phyloP scores from a whole-genome alignment of 2,888 invertebrate genomes.

The Lepidochrysops patricia region DNA sequence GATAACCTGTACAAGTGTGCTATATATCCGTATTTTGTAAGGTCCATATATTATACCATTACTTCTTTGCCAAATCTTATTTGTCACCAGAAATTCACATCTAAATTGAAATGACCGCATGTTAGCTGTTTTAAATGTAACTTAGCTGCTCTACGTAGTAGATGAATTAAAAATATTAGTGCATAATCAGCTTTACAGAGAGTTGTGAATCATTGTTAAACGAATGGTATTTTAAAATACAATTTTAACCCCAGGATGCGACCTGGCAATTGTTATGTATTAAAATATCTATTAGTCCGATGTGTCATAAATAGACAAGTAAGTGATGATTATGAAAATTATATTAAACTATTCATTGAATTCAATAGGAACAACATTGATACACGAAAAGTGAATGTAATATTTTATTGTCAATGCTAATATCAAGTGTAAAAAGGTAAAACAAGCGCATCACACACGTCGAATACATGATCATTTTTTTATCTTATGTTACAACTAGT shows the following conservation, averaged over 20 bases:
- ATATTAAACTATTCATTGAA: no score
- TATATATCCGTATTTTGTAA: neutral
- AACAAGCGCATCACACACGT: no score
- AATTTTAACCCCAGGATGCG: conserved; percentile 7
- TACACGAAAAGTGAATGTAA: neutral
- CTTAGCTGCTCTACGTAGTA: neutral
- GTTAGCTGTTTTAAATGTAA: no score
- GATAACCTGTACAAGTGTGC: neutral
- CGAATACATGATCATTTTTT: no score
- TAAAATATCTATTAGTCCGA: conserved; percentile 6
- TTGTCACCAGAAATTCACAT: neutral
- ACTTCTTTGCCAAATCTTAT: neutral
- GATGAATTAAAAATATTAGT: neutral
- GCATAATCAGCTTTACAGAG: neutral
- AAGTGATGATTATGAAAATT: conserved; percentile 3
- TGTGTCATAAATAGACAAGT: conserved; percentile 7
- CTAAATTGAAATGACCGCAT: no score
- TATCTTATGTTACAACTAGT: no score
- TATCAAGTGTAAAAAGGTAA: no score
- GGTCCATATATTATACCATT: neutral
- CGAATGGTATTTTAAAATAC: neutral
- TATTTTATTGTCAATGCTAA: neutral
- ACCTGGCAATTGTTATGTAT: conserved; percentile 9
- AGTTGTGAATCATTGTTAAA: conserved; percentile 9
- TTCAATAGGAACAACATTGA: neutral